These are phyloP conservation scores for Smittia sp. DNA, from an alignment of 2,888 invertebrate species.

Conservation along the genomic window DNA sequence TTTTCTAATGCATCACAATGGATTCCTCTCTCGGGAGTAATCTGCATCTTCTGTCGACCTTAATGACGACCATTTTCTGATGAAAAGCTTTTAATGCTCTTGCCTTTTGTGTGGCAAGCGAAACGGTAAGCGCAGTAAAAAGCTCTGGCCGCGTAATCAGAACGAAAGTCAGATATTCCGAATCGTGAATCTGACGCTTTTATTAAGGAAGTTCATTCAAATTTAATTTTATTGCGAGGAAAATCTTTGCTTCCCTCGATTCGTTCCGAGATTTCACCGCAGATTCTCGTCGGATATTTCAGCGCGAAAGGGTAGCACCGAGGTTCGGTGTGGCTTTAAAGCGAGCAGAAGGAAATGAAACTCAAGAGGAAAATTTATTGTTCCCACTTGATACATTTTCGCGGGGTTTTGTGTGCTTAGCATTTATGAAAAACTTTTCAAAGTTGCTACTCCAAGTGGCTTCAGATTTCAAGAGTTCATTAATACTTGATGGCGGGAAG, in stretches of 20 bases:
- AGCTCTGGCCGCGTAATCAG: too few relatives aligned
- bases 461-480: not conserved
- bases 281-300: too few relatives aligned
- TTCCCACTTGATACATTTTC: slow-evolving; percentile 2
- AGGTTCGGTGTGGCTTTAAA: too few relatives aligned
- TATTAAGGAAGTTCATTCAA: too few relatives aligned
- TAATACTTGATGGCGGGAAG: not conserved
- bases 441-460: not conserved
- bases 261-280: too few relatives aligned
- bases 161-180: too few relatives aligned
- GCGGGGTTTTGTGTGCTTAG: not conserved
- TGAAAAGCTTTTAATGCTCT: not conserved
- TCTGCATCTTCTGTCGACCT: not conserved
- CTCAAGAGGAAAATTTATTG: not conserved
- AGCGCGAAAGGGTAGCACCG: too few relatives aligned
- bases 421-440: not conserved
- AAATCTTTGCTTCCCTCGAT: too few relatives aligned
- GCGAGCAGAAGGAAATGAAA: too few relatives aligned
- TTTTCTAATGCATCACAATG: slow-evolving; percentile 3
- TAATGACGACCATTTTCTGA: not conserved
- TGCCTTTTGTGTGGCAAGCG: not conserved
- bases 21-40: not conserved
- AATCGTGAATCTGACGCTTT: too few relatives aligned
- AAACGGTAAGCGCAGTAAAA: too few relatives aligned
- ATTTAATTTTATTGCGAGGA: too few relatives aligned